Percentiles rank a stretch among this genome's conserved stretches.
Conservation (phyloP, 2,113 vertebrate species). For the Probosciger aterrimus region DNA sequence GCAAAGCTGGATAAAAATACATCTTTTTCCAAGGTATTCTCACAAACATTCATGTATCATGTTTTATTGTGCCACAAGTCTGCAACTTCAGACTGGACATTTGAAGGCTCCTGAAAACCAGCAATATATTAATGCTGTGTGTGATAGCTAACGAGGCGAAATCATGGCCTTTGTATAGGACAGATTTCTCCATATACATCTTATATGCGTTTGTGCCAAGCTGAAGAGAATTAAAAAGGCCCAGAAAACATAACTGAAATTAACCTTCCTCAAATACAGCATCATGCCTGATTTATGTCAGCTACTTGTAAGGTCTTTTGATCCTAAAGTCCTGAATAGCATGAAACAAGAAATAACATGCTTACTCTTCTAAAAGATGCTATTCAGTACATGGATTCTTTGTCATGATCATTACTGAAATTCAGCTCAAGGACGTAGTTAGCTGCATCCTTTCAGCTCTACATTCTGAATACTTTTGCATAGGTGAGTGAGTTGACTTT, state of each 20-base stretch:
- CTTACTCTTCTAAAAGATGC: neutral
- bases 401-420: neutral
- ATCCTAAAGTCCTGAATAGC: neutral
- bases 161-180: neutral
- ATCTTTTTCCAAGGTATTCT: neutral
- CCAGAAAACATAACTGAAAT: neutral
- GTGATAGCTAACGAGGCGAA: neutral
- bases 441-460: neutral
- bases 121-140: neutral
- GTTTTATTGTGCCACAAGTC: neutral
- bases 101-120: neutral
- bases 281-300: neutral
- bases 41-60: rapidly evolving
- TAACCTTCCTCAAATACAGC: neutral
- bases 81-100: neutral
- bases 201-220: neutral
- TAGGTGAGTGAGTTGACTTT: neutral
- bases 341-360: neutral
- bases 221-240: neutral
- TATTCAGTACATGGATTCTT: neutral
- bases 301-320: neutral
- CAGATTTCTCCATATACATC: neutral
- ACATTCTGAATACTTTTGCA: neutral
- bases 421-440: neutral
- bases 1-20: neutral